Conservation (phyloP, 2,113 vertebrate species). For the Gymnarchus niloticus region DNA sequence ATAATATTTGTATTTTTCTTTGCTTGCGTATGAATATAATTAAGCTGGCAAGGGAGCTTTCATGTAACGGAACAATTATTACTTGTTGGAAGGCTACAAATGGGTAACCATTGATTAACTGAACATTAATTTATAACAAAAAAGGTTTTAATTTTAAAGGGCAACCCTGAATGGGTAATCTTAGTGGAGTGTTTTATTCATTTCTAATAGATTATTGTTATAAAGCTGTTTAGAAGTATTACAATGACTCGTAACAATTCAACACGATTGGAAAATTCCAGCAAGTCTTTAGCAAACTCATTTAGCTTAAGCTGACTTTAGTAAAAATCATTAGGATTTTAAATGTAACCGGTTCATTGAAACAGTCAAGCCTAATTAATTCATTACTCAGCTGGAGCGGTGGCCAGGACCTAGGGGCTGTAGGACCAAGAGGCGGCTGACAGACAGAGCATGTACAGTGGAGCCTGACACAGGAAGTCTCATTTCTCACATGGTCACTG, state of each 20-base stretch:
- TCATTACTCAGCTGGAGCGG: not conserved
- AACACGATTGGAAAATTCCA: not conserved
- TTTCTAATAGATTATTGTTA: not conserved
- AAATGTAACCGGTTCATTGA: not conserved
- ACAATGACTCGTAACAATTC: not conserved
- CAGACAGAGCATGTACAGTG: not conserved
- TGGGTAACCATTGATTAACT: not conserved
- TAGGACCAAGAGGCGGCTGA: not conserved
- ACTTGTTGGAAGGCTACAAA: too few species aligned
- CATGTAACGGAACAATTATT: too few species aligned
- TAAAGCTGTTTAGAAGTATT: not conserved
- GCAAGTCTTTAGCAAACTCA: not conserved
- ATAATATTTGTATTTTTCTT: not conserved
- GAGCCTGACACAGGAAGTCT: not conserved
- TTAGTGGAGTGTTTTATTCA: not conserved
- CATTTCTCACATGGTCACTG: not conserved
- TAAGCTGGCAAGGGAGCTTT: too few species aligned
- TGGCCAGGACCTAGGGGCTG: not conserved
- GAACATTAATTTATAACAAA: not conserved
- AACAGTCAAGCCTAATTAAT: not conserved
- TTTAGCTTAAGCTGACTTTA: not conserved
- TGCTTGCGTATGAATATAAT: not conserved
- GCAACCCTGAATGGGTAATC: not conserved
- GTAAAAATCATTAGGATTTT: not conserved
- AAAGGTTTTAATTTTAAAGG: not conserved